Evolutionary conservation across 2,888 invertebrate species (phyloP).

Genomic region (Ramazzottius varieornatus): DNA sequence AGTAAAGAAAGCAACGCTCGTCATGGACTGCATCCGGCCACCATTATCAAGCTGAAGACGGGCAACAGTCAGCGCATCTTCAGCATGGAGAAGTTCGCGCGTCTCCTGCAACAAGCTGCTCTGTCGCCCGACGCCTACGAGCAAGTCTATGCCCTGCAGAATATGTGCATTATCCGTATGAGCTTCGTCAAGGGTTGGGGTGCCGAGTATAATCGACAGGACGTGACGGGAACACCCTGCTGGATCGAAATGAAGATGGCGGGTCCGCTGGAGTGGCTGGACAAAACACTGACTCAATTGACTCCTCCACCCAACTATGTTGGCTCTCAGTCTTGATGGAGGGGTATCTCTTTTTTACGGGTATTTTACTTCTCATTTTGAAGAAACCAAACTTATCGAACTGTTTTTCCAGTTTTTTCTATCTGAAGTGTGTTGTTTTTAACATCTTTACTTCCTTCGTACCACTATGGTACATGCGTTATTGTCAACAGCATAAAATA

Average conservation of each 20-base stretch:
- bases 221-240: constrained; percentile 93
- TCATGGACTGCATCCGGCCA: constrained; percentile 91
- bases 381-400: too few relatives aligned
- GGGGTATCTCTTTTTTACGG: too few relatives aligned
- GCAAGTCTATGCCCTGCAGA: constrained; percentile 91
- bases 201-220: constrained; percentile 93
- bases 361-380: too few relatives aligned
- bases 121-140: constrained; percentile 54
- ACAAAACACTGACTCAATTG: constrained; percentile 93
- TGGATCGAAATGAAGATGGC: constrained; percentile 98
- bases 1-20: constrained; percentile 94
- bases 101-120: constrained; percentile 31
- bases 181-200: constrained; percentile 99
- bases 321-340: background rate
- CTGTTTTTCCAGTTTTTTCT: too few relatives aligned
- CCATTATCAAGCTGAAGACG: constrained; percentile 90
- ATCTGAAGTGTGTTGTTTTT: too few relatives aligned
- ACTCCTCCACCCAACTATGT: constrained; percentile 60
- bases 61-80: constrained; percentile 97
- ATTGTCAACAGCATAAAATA: too few relatives aligned
- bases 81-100: constrained; percentile 76
- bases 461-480: too few relatives aligned
- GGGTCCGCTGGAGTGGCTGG: constrained; percentile 91
- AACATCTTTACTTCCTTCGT: too few relatives aligned
- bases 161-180: constrained; percentile 97